A percentile compares a stretch with the other conserved stretches of the same genome.
Conservation (phyloP, 2,888 invertebrate species). For the Caenorhabditis panamensis region DNA sequence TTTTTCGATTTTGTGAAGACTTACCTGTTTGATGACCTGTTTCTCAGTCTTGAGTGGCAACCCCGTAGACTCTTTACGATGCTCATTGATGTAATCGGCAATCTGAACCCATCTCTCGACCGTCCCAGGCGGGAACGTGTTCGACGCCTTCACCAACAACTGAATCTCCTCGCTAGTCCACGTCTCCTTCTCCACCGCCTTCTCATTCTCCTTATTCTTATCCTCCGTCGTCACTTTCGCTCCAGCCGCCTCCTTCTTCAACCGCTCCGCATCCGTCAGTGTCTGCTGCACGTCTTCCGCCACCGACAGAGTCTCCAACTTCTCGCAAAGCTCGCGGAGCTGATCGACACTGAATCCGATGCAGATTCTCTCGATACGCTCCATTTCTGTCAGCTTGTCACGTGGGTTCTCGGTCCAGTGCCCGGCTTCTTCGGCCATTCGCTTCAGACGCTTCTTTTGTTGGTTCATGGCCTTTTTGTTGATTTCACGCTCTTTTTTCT, state of each 20-base stretch:
- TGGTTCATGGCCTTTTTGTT: conserved; percentile 85
- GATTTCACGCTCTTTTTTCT: conserved; percentile 81
- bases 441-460: conserved; percentile 90
- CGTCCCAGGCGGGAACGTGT: conserved; percentile 97
- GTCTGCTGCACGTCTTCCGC: conserved; percentile 64
- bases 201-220: conserved; percentile 70
- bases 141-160: conserved; percentile 94
- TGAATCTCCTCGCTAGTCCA: conserved; percentile 93
- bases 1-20: too few species aligned
- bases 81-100: conserved; percentile 94
- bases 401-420: conserved; percentile 73
- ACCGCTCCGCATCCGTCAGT: conserved; percentile 62
- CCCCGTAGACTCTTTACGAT: conserved; percentile 80
- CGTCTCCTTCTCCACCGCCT: conserved; percentile 74
- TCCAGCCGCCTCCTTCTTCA: conserved; percentile 52
- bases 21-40: conserved; percentile 93
- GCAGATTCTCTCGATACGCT: conserved; percentile 75
- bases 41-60: conserved; percentile 88
- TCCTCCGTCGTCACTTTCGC: conserved; percentile 51
- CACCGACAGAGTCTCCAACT: conserved; percentile 60
- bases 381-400: conserved; percentile 73
- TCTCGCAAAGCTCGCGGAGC: conserved; percentile 71
- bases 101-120: conserved; percentile 83
- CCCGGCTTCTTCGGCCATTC: conserved; percentile 83
- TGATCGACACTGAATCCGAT: conserved; percentile 70